Evolutionary conservation across 37 sponge, comb jelly and placozoan species (phyloP).

Genomic region (Chondrosia reniformis): DNA sequence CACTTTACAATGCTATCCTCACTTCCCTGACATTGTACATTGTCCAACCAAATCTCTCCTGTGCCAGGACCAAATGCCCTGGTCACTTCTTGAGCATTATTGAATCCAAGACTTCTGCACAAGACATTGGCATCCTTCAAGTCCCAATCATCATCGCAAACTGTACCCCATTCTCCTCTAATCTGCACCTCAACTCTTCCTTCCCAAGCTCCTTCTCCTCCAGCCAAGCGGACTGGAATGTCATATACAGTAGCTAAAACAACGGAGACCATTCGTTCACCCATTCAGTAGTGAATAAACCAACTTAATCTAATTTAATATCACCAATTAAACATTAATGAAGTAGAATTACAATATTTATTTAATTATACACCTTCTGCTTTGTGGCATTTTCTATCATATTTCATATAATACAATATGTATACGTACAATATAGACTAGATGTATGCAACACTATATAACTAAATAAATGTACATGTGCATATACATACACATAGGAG

Average conservation of each 20-base stretch:
- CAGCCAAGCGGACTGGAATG: no score
- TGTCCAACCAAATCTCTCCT: constrained; percentile 32
- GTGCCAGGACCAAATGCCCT: constrained; percentile 21
- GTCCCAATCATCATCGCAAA: constrained; percentile 33
- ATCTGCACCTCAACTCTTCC: constrained; percentile 22
- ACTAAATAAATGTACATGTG: neutral
- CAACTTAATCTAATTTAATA: no score
- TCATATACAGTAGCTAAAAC: no score
- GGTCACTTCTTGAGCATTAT: neutral
- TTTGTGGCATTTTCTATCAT: no score
- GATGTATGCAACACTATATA: neutral
- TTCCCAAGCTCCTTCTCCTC: no score
- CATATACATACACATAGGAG: neutral
- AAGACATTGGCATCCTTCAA: constrained; percentile 8
- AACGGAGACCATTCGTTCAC: no score
- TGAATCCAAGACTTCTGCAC: constrained; percentile 30
- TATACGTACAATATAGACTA: no score
- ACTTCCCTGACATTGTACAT: constrained; percentile 33
- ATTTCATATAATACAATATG: no score
- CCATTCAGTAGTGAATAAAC: no score
- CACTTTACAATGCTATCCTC: constrained; percentile 28
- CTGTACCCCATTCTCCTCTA: constrained; percentile 29
- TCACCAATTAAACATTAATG: no score
- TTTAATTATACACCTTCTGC: no score
- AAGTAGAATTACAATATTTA: no score